Evolutionary conservation across 2,113 vertebrate species (phyloP).

Genomic region (Hippocampus mohnikei): DNA sequence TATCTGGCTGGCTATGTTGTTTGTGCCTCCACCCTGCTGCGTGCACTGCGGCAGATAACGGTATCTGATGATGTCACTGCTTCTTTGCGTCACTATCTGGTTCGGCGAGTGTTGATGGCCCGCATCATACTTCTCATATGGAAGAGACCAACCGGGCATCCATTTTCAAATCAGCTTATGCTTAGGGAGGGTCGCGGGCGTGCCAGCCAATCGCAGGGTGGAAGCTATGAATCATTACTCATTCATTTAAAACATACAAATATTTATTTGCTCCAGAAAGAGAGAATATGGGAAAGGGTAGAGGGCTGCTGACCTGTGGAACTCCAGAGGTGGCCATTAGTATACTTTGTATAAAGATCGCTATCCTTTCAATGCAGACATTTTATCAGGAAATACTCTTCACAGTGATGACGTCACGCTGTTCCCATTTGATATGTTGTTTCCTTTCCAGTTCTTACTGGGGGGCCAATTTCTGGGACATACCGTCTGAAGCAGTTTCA

Average conservation of each 20-base stretch:
- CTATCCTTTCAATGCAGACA: too few relatives aligned
- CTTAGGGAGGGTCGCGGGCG: too few relatives aligned
- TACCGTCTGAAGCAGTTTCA: slow-evolving; percentile 91
- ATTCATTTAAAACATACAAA: not conserved
- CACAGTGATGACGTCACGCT: not conserved
- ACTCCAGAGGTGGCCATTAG: too few relatives aligned
- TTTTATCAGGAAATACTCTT: not conserved
- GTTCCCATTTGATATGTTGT: not conserved
- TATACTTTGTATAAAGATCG: too few relatives aligned
- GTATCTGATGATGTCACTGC: not conserved
- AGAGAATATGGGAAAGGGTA: not conserved
- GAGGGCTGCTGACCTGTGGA: too few relatives aligned
- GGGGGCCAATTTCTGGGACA: slow-evolving; percentile 78
- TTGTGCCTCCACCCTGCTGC: slow-evolving; percentile 22
- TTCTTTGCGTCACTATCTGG: slow-evolving; percentile 28
- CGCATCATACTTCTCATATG: not conserved
- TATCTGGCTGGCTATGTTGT: not conserved
- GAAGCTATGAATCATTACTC: not conserved
- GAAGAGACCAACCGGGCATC: too few relatives aligned
- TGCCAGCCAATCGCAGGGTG: too few relatives aligned
- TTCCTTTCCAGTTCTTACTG: slow-evolving; percentile 76
- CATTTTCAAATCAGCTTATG: too few relatives aligned
- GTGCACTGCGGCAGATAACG: slow-evolving; percentile 38
- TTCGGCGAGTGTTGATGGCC: not conserved
- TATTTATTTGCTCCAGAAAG: not conserved